A percentile compares a stretch with the other conserved stretches of the same genome.
phyloP scores from a whole-genome alignment of 2,113 vertebrate genomes.

The Cnemophilus loriae region DNA sequence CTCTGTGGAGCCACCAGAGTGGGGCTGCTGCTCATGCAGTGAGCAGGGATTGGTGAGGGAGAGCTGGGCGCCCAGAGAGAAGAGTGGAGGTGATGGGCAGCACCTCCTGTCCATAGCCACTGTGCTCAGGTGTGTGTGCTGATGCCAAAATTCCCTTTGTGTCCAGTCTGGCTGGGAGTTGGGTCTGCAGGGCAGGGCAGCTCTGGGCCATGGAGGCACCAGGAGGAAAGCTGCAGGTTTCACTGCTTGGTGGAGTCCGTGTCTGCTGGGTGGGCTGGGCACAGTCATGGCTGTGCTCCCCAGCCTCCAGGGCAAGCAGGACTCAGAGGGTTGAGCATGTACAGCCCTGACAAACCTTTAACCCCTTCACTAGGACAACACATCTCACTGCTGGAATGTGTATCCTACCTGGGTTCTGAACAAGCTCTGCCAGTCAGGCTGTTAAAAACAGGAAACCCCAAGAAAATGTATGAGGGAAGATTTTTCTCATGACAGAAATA shows the following conservation, averaged over 20 bases:
- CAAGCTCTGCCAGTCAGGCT: neutral
- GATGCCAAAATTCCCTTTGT: neutral
- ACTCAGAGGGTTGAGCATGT: rapidly evolving
- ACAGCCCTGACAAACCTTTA: neutral
- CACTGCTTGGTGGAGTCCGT: rapidly evolving
- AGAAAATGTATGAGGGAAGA: rapidly evolving
- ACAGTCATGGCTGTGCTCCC: neutral
- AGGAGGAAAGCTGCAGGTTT: neutral
- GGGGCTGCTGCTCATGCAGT: neutral
- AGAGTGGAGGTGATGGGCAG: neutral
- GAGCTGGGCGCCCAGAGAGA: neutral
- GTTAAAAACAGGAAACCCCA: neutral
- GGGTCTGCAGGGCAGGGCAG: neutral
- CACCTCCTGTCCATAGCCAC: neutral
- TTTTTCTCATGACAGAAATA: neutral
- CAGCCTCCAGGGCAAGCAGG: neutral
- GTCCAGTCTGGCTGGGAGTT: neutral
- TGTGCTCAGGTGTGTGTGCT: neutral
- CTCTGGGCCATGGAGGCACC: too few relatives aligned
- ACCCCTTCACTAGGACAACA: neutral
- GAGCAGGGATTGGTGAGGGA: neutral
- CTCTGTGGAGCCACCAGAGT: rapidly evolving
- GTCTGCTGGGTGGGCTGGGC: neutral
- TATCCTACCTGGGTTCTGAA: neutral
- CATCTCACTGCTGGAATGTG: neutral